Percentiles rank a stretch among this genome's conserved stretches.
phyloP scores from a whole-genome alignment of 2,113 vertebrate genomes.

The Lipotes vexillifer region DNA sequence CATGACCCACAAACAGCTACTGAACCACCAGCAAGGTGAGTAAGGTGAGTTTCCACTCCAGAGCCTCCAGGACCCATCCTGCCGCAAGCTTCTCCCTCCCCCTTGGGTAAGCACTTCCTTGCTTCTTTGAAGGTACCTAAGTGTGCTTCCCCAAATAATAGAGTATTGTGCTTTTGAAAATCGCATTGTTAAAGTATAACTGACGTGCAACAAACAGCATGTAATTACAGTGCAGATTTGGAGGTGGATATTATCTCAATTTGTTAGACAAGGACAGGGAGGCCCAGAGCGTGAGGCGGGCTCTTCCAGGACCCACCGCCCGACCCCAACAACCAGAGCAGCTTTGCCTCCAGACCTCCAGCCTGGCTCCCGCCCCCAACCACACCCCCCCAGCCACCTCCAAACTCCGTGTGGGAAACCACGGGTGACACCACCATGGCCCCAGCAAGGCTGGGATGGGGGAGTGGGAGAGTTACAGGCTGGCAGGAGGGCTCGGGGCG shows the following conservation, averaged over 20 bases:
- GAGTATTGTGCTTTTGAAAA: background rate
- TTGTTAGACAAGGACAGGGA: background rate
- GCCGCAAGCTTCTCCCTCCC: background rate
- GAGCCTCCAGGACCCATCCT: background rate
- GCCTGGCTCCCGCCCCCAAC: too few species aligned
- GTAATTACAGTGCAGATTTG: background rate
- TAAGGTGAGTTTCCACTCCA: background rate
- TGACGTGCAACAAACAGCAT: background rate
- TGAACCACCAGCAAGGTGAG: background rate
- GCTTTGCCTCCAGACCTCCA: background rate
- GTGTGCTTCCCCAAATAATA: background rate
- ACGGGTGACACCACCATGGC: accelerated
- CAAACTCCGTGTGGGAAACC: background rate
- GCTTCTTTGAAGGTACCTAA: background rate
- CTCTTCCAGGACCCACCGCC: background rate
- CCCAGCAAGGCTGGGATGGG: background rate
- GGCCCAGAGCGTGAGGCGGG: background rate
- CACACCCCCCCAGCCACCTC: background rate
- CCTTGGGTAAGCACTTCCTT: background rate
- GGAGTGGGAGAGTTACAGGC: too few species aligned
- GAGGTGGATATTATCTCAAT: background rate
- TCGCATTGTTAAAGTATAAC: background rate
- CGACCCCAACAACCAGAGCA: background rate
- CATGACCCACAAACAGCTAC: background rate
- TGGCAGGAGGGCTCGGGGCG: background rate